These are phyloP conservation scores for Stomorhina lunata DNA, from an alignment of 2,888 invertebrate species.

Conservation along the genomic window DNA sequence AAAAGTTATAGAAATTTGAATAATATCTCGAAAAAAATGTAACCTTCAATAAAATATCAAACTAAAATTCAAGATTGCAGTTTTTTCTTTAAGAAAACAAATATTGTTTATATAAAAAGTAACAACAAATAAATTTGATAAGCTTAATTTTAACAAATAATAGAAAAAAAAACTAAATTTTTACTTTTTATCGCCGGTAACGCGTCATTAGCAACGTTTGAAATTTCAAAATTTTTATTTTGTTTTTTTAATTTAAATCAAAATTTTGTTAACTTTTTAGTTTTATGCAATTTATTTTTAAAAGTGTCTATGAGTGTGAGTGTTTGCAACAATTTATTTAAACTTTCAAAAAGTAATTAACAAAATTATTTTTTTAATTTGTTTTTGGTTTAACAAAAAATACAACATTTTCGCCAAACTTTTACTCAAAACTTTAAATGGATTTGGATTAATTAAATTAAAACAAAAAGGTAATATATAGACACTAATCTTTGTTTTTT, in stretches of 20 bases:
- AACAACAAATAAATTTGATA: slow-evolving; percentile 11
- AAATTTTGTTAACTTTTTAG: background rate
- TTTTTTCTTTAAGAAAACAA: slow-evolving; percentile 24
- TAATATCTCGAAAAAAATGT: background rate
- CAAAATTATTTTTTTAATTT: background rate
- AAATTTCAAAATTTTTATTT: background rate
- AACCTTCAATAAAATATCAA: background rate
- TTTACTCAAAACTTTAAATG: background rate
- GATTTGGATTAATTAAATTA: too few species aligned
- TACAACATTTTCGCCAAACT: background rate
- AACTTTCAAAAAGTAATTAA: slow-evolving; percentile 41
- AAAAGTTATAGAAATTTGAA: background rate
- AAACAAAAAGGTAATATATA: too few species aligned
- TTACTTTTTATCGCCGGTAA: slow-evolving; percentile 7
- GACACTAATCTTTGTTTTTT: too few species aligned
- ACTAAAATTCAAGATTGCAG: slow-evolving; percentile 21
- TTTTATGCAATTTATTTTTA: slow-evolving; percentile 10
- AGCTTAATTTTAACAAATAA: slow-evolving; percentile 10
- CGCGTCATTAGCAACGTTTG: background rate
- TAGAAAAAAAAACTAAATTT: background rate
- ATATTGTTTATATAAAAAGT: background rate
- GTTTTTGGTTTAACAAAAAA: background rate
- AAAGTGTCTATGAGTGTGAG: background rate
- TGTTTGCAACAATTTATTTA: slow-evolving; percentile 1
- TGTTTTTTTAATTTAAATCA: background rate